Evolutionary conservation across 2,888 invertebrate species (phyloP).

Genomic region (Nomada ferruginata): DNA sequence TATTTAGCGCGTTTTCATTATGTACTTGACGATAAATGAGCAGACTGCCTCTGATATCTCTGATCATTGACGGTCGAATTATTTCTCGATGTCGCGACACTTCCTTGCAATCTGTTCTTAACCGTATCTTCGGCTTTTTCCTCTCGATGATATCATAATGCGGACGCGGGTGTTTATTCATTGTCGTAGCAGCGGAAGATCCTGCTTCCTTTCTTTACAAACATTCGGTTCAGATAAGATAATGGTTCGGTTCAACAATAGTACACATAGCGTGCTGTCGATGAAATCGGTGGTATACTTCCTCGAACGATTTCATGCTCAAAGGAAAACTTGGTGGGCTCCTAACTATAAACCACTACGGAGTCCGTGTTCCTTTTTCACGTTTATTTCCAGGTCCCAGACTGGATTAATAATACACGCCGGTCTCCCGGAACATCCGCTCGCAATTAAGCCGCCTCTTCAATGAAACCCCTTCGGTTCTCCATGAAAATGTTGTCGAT

Average conservation of each 20-base stretch:
- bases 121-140: conserved; percentile 31
- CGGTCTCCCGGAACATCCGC: not conserved
- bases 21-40: conserved; percentile 28
- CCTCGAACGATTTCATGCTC: not conserved
- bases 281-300: too few species aligned
- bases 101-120: conserved; percentile 16
- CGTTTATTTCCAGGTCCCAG: not conserved
- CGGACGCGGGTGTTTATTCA: conserved; percentile 20
- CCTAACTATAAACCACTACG: not conserved
- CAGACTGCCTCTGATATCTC: conserved; percentile 25
- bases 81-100: conserved; percentile 15
- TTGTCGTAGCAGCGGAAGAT: not conserved
- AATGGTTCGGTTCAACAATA: not conserved
- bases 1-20: conserved; percentile 14
- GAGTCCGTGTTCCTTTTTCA: not conserved
- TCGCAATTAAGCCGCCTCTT: conserved; percentile 7
- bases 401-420: conserved; percentile 15
- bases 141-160: conserved; percentile 2
- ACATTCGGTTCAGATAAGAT: not conserved
- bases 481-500: conserved; percentile 10
- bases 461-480: conserved; percentile 3
- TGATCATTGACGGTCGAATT: conserved; percentile 12
- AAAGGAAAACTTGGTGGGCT: not conserved
- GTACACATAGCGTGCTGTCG: too few species aligned
- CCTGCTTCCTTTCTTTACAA: not conserved